These are phyloP conservation scores for Orthosia cruda DNA, from an alignment of 2,888 invertebrate species.

Conservation along the genomic window DNA sequence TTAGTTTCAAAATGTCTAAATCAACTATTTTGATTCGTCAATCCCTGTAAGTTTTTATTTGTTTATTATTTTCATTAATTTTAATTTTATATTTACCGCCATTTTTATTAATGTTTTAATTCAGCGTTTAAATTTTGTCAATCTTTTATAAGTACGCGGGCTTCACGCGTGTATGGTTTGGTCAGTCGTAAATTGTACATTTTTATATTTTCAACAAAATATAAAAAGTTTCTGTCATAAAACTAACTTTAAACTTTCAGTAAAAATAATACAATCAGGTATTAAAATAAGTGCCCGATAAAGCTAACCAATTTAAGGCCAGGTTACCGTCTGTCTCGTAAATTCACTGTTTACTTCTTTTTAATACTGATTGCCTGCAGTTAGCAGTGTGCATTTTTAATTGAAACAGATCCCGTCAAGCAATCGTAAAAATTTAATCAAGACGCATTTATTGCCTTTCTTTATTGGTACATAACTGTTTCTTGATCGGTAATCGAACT, in stretches of 20 bases:
- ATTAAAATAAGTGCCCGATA: not conserved
- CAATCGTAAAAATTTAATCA: constrained; percentile 16
- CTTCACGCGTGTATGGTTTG: not conserved
- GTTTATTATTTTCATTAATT: constrained; percentile 20
- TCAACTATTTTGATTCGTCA: constrained; percentile 76
- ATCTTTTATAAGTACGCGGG: too few species aligned
- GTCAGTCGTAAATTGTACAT: not conserved
- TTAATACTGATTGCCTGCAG: constrained; percentile 25
- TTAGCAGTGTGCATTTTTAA: constrained; percentile 13
- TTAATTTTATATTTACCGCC: not conserved
- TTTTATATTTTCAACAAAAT: not conserved
- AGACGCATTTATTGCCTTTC: not conserved
- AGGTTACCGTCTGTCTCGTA: constrained; percentile 2
- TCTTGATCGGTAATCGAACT: constrained; percentile 7
- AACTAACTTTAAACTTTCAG: not conserved
- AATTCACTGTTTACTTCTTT: constrained; percentile 12
- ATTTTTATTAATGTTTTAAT: not conserved
- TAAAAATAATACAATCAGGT: not conserved
- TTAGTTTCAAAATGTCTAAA: constrained; percentile 74
- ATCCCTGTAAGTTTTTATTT: constrained; percentile 77
- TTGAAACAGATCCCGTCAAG: not conserved
- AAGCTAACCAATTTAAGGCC: not conserved
- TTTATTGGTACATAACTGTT: not conserved
- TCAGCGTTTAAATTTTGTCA: not conserved
- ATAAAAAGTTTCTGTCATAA: not conserved